phyloP scores from a whole-genome alignment of 2,113 vertebrate species.

The Xiphophorus maculatus region DNA sequence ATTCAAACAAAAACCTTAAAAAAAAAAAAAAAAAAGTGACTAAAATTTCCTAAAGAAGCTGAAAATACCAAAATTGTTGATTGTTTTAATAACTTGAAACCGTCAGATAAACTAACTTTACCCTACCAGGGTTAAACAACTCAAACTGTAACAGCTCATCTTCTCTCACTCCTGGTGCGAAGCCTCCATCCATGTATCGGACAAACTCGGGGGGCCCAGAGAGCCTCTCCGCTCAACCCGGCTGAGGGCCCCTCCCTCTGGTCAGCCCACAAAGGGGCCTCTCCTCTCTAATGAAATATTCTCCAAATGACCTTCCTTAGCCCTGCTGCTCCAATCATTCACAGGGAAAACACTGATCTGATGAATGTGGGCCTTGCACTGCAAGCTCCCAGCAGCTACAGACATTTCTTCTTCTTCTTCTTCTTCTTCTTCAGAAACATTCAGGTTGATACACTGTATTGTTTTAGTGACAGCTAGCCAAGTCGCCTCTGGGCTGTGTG shows the following conservation, averaged over 20 bases:
- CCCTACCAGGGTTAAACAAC: neutral
- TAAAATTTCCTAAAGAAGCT: neutral
- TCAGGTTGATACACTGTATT: neutral
- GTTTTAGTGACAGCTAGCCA: no score
- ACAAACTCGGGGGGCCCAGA: neutral
- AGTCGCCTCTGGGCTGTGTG: no score
- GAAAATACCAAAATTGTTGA: no score
- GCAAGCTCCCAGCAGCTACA: neutral
- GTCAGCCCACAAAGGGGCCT: slow-evolving; percentile 66
- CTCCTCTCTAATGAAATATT: slow-evolving; percentile 77
- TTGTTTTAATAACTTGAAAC: neutral
- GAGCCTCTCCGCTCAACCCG: slow-evolving; percentile 1
- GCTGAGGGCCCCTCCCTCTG: neutral
- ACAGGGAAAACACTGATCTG: slow-evolving; percentile 74
- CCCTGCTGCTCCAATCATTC: slow-evolving; percentile 69
- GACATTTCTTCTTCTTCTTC: no score
- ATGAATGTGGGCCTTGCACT: slow-evolving; percentile 63
- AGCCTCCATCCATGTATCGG: slow-evolving; percentile 45
- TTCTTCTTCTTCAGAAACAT: neutral
- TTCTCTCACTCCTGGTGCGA: neutral
- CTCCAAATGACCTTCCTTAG: slow-evolving; percentile 71
- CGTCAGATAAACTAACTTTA: neutral
- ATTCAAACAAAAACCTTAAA: neutral
- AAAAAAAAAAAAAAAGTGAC: neutral
- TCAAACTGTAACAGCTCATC: neutral